Conservation (phyloP, 2,797 vertebrate genomes). For the Tolypeutes matacus region DNA sequence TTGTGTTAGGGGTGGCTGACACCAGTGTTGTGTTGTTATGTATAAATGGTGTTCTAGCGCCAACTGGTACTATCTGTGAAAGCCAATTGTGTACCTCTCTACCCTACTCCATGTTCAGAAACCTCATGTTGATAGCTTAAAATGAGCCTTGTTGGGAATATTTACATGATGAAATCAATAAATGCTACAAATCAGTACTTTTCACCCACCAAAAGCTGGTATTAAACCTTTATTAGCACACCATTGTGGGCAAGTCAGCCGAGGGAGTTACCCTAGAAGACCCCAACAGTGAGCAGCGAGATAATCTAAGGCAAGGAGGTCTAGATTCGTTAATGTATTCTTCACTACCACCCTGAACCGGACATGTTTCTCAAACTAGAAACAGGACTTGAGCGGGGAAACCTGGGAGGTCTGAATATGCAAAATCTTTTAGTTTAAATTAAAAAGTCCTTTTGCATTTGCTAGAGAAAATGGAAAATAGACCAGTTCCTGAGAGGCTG, state of each 20-base stretch:
- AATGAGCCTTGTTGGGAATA: neutral
- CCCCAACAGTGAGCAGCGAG: neutral
- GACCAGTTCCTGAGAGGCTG: neutral
- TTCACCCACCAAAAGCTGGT: neutral
- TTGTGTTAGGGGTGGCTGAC: neutral
- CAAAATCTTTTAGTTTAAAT: neutral
- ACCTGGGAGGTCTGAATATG: neutral
- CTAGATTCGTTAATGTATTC: neutral
- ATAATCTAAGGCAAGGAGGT: neutral
- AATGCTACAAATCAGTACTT: neutral
- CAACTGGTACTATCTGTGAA: neutral
- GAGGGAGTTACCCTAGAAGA: neutral
- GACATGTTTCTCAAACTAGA: neutral
- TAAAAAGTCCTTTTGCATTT: neutral
- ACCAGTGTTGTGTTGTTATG: neutral
- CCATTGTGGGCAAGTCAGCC: neutral
- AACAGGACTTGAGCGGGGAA: neutral
- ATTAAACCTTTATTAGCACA: neutral
- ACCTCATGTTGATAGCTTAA: neutral
- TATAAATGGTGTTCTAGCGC: neutral
- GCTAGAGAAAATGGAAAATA: neutral
- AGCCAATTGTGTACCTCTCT: neutral
- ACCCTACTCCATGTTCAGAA: neutral
- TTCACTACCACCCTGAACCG: neutral
- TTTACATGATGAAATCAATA: neutral